phyloP scores from a whole-genome alignment of 2,113 vertebrate species.

The Gymnarchus niloticus region DNA sequence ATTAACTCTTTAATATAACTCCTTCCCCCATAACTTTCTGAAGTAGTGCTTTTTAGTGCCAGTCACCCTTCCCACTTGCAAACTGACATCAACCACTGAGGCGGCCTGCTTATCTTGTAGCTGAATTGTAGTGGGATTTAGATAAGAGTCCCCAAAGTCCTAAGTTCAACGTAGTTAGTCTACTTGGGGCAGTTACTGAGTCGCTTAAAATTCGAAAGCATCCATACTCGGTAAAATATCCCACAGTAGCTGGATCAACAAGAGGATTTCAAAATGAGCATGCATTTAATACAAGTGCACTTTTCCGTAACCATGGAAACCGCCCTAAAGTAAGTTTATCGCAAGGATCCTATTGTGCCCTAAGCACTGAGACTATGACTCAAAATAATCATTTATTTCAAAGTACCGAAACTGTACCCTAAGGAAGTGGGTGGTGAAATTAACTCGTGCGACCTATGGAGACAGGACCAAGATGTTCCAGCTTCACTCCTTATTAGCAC shows the following conservation, averaged over 20 bases:
- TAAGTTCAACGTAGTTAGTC: background rate
- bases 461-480: too few species aligned
- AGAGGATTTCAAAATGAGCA: constrained; percentile 15
- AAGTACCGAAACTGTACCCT: background rate
- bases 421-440: constrained; percentile 10
- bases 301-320: constrained; percentile 20
- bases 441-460: background rate
- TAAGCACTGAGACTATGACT: constrained; percentile 13
- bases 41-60: background rate
- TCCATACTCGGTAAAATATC: background rate
- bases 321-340: constrained; percentile 15
- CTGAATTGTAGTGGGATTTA: constrained; percentile 10
- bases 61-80: background rate
- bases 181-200: background rate
- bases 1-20: background rate
- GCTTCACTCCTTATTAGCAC: background rate
- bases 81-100: background rate
- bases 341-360: constrained; percentile 11
- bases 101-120: background rate
- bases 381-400: constrained; percentile 17
- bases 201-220: background rate
- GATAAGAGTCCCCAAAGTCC: constrained; percentile 1
- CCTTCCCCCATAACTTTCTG: too few species aligned
- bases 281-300: background rate
- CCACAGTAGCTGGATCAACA: constrained; percentile 9